phyloP scores from a whole-genome alignment of 2,113 vertebrate genomes.

The Myiozetetes cayanensis region DNA sequence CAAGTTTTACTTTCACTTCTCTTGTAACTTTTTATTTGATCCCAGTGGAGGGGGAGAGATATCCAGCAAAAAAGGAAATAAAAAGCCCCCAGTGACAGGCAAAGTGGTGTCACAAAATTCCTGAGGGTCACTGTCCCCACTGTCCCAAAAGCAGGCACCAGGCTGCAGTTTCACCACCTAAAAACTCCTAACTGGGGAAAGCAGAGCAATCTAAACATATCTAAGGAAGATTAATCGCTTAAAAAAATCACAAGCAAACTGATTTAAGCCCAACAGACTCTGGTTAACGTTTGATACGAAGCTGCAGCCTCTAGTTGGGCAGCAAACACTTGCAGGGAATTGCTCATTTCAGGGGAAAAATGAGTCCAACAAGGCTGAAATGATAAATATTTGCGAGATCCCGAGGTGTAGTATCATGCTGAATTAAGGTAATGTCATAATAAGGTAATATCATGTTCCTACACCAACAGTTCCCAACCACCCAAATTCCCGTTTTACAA shows the following conservation, averaged over 20 bases:
- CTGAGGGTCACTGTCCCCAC: background rate
- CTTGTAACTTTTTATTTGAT: background rate
- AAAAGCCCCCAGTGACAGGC: background rate
- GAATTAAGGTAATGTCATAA: background rate
- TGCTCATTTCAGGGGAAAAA: background rate
- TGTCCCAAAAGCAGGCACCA: background rate
- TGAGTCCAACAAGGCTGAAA: background rate
- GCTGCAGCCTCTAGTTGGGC: background rate
- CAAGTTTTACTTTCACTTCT: background rate
- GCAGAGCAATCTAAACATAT: background rate
- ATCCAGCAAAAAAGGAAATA: background rate
- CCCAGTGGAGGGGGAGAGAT: background rate
- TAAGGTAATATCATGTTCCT: fast-evolving
- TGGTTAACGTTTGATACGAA: background rate
- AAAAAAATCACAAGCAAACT: background rate
- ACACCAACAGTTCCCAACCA: fast-evolving
- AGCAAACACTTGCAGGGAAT: background rate
- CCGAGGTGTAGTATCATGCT: background rate
- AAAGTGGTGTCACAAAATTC: background rate
- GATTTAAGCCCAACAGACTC: background rate
- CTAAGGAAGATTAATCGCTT: background rate
- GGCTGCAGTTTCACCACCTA: background rate
- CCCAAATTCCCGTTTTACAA: background rate
- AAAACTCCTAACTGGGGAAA: background rate
- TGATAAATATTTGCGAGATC: background rate